Conservation (phyloP, 2,888 invertebrate genomes). For the Abrostola tripartita region DNA sequence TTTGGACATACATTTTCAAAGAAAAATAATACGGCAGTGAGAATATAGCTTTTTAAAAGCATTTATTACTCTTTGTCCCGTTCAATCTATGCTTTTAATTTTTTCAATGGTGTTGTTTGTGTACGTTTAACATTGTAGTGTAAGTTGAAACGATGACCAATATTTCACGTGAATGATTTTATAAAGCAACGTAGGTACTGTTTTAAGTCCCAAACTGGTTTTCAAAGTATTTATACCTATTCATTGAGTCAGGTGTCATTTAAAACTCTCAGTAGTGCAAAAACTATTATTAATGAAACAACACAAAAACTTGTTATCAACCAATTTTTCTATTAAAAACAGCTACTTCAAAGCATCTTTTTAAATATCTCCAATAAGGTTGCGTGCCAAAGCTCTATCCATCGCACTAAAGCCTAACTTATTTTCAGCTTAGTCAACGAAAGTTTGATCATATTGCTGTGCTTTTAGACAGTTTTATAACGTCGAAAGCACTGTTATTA, state of each 20-base stretch:
- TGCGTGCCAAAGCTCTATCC: conserved; percentile 13
- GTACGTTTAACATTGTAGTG: too few relatives aligned
- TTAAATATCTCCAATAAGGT: neutral
- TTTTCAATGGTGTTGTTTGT: neutral
- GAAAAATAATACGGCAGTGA: neutral
- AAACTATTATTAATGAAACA: too few relatives aligned
- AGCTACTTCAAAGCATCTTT: neutral
- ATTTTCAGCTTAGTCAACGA: conserved; percentile 13
- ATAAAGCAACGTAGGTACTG: too few relatives aligned
- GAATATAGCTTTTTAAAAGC: neutral
- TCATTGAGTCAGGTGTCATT: too few relatives aligned
- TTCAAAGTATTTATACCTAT: too few relatives aligned
- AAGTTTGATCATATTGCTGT: conserved; percentile 5
- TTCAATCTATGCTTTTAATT: neutral
- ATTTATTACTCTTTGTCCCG: neutral
- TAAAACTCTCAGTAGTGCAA: too few relatives aligned
- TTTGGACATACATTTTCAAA: neutral
- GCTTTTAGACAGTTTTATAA: neutral
- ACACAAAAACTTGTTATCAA: too few relatives aligned
- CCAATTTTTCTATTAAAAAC: too few relatives aligned
- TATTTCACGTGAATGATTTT: too few relatives aligned
- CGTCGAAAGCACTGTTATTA: neutral
- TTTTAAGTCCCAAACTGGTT: too few relatives aligned
- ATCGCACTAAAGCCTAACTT: conserved; percentile 11
- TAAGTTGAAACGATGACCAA: too few relatives aligned